Evolutionary conservation across 2,888 invertebrate genomes (phyloP), one percentile per base, ranked within the genome.

Genomic region (Papilio protenor): DNA sequence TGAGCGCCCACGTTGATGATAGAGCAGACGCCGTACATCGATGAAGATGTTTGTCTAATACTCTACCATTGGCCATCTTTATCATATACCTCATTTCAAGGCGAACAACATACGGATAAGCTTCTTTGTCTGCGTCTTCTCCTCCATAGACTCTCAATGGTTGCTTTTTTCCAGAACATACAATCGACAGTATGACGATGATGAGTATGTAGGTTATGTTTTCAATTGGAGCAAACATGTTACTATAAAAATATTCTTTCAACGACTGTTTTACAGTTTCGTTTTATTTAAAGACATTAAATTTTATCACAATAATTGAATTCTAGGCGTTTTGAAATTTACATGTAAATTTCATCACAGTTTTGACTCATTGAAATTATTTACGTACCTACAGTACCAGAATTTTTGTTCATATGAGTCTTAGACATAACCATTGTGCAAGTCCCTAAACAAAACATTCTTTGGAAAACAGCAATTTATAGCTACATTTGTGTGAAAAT

Each of bases 101-200:
- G n/a, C 77, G 61, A 23, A 77, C 72, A 40, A 73, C 64, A 23
- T 55, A 77, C 14, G 77, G 73, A 23, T 73, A 77, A 6, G 55
- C 40, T 45, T 66, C 61, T 55, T 23, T 6, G 16, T 66, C 73
- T 0, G 73, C 66, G 18, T 77, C 73, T 18, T 18, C 16, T 73
- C 73, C 77, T 23, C 77, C 77, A 40, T 61, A 66, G 0, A 77
- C 55, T 45, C 77, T 64, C 49, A 73, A 66, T 21, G 64, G 66
- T 45, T n/a, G 49, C 45, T 55, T 73, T 14, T 16, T 49, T 14
- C 45, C 73, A 40, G 33, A 61, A 66, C 64, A 73, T 33, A 52
- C 16, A 16, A 1, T 61, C 10, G 23, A 40, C 4, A 76, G 6
- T 10, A 69, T 21, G 6, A 69, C 14, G 1, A 75, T 40, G 40